Evolutionary conservation across 2,888 invertebrate genomes (phyloP), one percentile per base, ranked within the genome.

Genomic region (Diploptera punctata): DNA sequence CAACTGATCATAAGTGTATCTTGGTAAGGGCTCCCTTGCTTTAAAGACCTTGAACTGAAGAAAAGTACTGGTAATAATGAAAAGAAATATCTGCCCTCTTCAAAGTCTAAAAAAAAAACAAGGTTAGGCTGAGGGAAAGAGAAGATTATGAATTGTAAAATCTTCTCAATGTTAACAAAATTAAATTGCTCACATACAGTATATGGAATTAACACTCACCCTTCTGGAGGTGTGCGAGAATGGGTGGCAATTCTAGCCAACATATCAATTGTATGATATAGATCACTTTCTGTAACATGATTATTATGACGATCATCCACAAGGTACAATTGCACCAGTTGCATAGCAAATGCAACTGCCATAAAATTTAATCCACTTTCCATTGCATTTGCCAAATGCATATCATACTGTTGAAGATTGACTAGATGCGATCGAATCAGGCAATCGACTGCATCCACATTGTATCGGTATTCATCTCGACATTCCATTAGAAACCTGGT

Each of bases 271-370:
- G 94, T 95, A 80, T 94, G 92, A 80, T 89, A 91, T 61, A 98
- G 87, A 80, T 98, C 98, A 26, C 90, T 89, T 80, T 97, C 96
- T 57, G 90, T 90, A 3, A 95, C 90, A 77, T 89, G 89, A 54
- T 90, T 87, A 73, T 90, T 91, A 74, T 90, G 89, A 74, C 95
- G 87, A 79, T 97, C 96, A 77, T 94, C 97, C 61, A 96, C 89
- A 24, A 97, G 86, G 80, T 96, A 93, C 72, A 94, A 86, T 82
- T 94, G 96, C 1, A 97, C 91, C 21, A 98, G 85, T 79, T 97
- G 95, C 90, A 96, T 97, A 16, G 95, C 94, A 81, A 97, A 97
- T 5, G 90, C 89, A 0, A 96, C 91, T 0, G 94, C 95, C 84
- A 94, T 87, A 77, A 86, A 87, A 82, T 92, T 92, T 80, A 89